Base-by-base conservation (phyloP, 2,113 vertebrate species). In the Progne subis region DNA sequence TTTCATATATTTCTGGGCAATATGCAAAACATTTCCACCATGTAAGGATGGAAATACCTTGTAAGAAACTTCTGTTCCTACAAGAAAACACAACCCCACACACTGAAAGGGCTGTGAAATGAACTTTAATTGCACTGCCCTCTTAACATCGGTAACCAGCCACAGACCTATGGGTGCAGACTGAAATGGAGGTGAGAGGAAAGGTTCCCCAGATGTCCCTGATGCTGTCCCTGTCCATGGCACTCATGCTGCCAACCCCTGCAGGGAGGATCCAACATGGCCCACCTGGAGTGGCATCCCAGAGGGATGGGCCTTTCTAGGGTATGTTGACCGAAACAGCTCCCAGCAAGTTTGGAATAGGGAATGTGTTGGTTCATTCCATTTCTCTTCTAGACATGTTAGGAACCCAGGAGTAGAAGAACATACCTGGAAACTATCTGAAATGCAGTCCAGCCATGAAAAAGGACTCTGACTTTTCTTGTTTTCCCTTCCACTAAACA, bases 91-190 rank as follows among this genome's bases (percentile, higher is more conserved):
- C 23, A 53, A 43, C 7, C 8, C 46, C 3, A 11, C 11, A 43
- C 63, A 19, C 23, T 37, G 60, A 59, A 86, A 72, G 43, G 28
- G 63, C 49, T 61, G 18, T 16, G 18, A 69, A 72, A 65, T 11
- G 8, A 70, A 75, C 17, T 44, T 65, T 18, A 28, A 52, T 0
- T 34, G 24, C 47, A 11, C 28, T 60, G 46, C 18, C 18, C 55
- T 69, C 44, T 56, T 18, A 60, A 24, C 41, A 44, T 8, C 20
- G 41, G 8, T 7, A 34, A 63, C 24, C 0, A 0, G 26, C 18
- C 68, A 43, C 47, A 88, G 52, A 28, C 8, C 4, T 34, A 19
- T 16, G 37, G 24, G 56, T 23, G 37, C 31, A 57, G n/a, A 37
- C 28, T 16, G 18, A 23, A 49, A n/a, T 5, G 28, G 46, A 21